Evolutionary conservation across 2,797 vertebrate genomes (phyloP).

Genomic region (Acanthurus tractus): DNA sequence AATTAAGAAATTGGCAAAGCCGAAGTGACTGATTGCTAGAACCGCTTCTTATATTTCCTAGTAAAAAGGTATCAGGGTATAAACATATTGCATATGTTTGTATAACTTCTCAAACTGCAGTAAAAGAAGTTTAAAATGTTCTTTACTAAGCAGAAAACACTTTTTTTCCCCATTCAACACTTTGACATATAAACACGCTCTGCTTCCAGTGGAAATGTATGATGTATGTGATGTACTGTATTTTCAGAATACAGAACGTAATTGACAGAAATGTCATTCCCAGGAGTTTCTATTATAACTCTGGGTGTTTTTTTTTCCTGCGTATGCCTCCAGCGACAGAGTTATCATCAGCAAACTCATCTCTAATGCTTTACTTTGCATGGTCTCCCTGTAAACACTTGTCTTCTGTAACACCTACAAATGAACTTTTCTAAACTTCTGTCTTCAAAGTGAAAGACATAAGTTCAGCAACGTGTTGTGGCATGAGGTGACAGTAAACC

Average conservation of each 20-base stretch:
- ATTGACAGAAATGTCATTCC: conserved; percentile 30
- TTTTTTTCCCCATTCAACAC: background rate
- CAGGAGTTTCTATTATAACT: conserved; percentile 30
- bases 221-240: conserved; percentile 25
- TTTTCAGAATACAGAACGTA: conserved; percentile 9
- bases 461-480: conserved; percentile 43
- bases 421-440: conserved; percentile 68
- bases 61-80: background rate
- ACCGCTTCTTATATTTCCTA: background rate
- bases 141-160: background rate
- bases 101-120: background rate
- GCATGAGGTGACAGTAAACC: conserved; percentile 60
- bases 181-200: conserved; percentile 1
- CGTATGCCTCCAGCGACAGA: conserved; percentile 13
- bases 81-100: background rate
- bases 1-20: background rate
- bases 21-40: conserved; percentile 1
- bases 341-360: conserved; percentile 16
- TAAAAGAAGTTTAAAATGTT: background rate
- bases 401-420: conserved; percentile 58
- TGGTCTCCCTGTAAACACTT: conserved; percentile 41
- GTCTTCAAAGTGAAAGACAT: conserved; percentile 29
- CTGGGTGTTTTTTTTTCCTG: background rate
- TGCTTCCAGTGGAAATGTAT: conserved; percentile 7
- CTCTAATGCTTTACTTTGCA: conserved; percentile 1